These are phyloP conservation scores for Ormyrus pomaceus DNA, from an alignment of 2,888 invertebrate genomes.

Conservation along the genomic window DNA sequence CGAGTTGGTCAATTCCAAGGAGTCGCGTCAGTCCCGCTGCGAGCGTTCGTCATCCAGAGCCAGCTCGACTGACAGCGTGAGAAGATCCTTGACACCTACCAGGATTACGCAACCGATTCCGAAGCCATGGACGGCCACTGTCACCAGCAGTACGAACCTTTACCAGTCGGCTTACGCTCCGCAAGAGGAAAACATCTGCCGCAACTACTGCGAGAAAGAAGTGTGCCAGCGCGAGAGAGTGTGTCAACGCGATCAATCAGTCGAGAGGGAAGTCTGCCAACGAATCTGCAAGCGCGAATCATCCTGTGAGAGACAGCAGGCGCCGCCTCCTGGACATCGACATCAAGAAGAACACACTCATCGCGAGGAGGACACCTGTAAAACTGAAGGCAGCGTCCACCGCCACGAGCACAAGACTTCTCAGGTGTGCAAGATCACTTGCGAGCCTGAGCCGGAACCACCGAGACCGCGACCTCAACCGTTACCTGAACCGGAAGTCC, in stretches of 20 bases:
- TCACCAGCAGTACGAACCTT: slow-evolving; percentile 66
- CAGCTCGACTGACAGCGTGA: slow-evolving; percentile 69
- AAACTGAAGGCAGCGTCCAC: slow-evolving; percentile 60
- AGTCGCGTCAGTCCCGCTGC: slow-evolving; percentile 62
- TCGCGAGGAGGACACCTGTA: slow-evolving; percentile 57
- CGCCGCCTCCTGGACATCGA: slow-evolving; percentile 44
- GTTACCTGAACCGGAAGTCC: slow-evolving; percentile 48
- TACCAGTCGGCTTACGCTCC: slow-evolving; percentile 67
- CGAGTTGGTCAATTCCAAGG: slow-evolving; percentile 63
- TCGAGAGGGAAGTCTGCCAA: slow-evolving; percentile 51
- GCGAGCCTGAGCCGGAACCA: slow-evolving; percentile 39
- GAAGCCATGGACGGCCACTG: slow-evolving; percentile 73
- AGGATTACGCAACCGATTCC: slow-evolving; percentile 72
- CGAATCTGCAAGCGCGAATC: slow-evolving; percentile 49
- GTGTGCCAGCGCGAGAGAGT: slow-evolving; percentile 61
- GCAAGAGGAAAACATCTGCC: slow-evolving; percentile 59
- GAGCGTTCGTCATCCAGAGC: slow-evolving; percentile 63
- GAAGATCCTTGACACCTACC: slow-evolving; percentile 72
- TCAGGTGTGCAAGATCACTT: slow-evolving; percentile 37
- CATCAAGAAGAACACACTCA: slow-evolving; percentile 65
- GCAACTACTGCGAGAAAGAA: slow-evolving; percentile 60
- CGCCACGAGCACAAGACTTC: slow-evolving; percentile 52
- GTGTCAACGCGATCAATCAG: slow-evolving; percentile 56
- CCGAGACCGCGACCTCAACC: slow-evolving; percentile 50
- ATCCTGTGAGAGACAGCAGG: slow-evolving; percentile 56